These are phyloP conservation scores for Phengaris arion DNA, from an alignment of 2,888 invertebrate genomes.

Conservation along the genomic window DNA sequence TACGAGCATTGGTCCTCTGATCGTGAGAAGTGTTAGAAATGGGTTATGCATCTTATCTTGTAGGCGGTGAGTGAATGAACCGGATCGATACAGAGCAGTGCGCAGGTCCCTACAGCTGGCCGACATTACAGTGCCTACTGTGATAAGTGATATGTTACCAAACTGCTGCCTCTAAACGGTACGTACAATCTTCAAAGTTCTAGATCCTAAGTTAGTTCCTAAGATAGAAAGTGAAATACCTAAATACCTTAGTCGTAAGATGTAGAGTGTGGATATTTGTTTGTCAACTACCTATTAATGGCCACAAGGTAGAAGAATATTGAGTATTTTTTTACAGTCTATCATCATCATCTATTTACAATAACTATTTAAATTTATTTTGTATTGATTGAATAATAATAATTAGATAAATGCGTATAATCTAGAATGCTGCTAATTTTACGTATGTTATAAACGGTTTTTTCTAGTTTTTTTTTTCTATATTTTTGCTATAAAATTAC, in stretches of 20 bases:
- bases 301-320: neutral
- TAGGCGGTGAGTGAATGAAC: conserved; percentile 74
- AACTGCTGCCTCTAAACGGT: conserved; percentile 67
- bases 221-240: neutral
- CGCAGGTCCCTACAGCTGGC: conserved; percentile 73
- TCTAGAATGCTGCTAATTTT: too few relatives aligned
- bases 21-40: neutral
- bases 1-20: too few relatives aligned
- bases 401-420: too few relatives aligned
- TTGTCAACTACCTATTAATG: neutral
- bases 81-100: conserved; percentile 73
- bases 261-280: neutral
- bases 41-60: conserved; percentile 48
- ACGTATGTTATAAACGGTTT: too few relatives aligned
- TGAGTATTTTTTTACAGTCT: neutral
- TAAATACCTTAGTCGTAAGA: neutral
- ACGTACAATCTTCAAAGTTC: conserved; percentile 42
- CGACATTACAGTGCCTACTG: conserved; percentile 47
- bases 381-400: neutral
- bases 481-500: neutral
- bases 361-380: neutral
- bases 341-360: neutral
- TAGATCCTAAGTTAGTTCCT: neutral
- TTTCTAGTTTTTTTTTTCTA: neutral
- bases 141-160: conserved; percentile 58